These are phyloP conservation scores for Apodemus speciosus DNA, from an alignment of 2,113 vertebrate genomes.

Conservation along the genomic window DNA sequence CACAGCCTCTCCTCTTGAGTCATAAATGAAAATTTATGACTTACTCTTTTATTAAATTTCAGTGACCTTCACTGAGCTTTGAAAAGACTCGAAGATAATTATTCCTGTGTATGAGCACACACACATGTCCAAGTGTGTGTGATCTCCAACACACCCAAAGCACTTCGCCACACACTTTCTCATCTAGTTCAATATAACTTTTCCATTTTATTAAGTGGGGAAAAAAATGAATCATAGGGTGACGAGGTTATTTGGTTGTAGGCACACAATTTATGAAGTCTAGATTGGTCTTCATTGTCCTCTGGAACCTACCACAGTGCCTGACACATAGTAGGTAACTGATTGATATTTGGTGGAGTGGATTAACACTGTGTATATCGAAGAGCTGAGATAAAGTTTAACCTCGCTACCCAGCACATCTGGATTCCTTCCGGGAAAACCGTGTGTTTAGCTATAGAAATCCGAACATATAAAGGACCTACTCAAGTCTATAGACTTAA, in stretches of 20 bases:
- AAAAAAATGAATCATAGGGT: background rate
- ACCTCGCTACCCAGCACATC: background rate
- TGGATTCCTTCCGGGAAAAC: background rate
- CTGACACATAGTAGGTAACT: background rate
- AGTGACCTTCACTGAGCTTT: background rate
- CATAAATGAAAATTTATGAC: background rate
- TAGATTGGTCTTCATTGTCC: background rate
- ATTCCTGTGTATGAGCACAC: background rate
- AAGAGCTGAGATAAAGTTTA: background rate
- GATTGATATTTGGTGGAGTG: background rate
- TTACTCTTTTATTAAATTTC: constrained; percentile 6
- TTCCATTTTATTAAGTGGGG: background rate
- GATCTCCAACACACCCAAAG: background rate
- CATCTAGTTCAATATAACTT: background rate
- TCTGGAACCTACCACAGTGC: background rate
- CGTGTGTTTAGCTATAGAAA: background rate
- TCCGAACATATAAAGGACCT: constrained; percentile 2
- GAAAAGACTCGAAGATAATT: background rate
- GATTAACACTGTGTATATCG: background rate
- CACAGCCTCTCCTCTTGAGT: background rate
- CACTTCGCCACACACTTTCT: background rate
- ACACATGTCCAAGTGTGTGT: background rate
- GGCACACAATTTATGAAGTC: background rate
- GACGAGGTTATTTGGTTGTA: background rate
- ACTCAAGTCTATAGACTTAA: background rate